Conservation (phyloP, 2,888 invertebrate genomes). For the Proisotoma minuta region DNA sequence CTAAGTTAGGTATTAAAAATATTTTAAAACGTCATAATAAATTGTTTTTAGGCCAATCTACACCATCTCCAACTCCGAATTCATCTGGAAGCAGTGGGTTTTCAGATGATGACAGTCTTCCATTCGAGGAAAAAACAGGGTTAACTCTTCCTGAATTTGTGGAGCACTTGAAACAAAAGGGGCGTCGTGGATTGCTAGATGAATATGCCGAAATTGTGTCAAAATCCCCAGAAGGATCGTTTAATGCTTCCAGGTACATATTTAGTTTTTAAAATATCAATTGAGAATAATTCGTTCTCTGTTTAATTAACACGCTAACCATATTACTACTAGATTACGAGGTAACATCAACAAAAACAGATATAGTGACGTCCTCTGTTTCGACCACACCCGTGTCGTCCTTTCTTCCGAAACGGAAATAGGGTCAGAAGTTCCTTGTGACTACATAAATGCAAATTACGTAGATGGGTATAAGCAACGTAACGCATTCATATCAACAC, state of each 20-base stretch:
- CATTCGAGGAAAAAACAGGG: conserved; percentile 52
- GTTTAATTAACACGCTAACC: not conserved
- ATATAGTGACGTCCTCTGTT: conserved; percentile 93
- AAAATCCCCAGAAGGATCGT: conserved; percentile 79
- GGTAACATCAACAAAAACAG: conserved; percentile 64
- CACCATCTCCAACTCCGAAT: conserved; percentile 56
- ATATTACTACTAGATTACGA: conserved; percentile 54
- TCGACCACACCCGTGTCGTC: conserved; percentile 88
- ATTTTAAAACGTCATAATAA: not conserved
- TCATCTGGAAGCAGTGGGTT: conserved; percentile 72
- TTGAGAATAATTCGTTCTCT: not conserved
- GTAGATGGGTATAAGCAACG: conserved; percentile 97
- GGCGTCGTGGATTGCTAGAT: conserved; percentile 72
- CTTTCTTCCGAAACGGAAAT: conserved; percentile 70
- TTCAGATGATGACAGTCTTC: conserved; percentile 83
- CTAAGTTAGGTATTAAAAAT: too few relatives aligned
- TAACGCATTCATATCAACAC: conserved; percentile 95
- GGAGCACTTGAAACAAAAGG: conserved; percentile 67
- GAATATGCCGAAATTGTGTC: conserved; percentile 86
- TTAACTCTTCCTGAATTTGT: conserved; percentile 70
- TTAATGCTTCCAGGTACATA: conserved; percentile 79
- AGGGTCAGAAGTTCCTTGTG: conserved; percentile 53
- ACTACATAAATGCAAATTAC: conserved; percentile 97
- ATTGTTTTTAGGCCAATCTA: conserved; percentile 46
- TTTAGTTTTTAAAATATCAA: conserved; percentile 41